Conservation (phyloP, 1,140 invertebrate species). For the Thrips palmi region DNA sequence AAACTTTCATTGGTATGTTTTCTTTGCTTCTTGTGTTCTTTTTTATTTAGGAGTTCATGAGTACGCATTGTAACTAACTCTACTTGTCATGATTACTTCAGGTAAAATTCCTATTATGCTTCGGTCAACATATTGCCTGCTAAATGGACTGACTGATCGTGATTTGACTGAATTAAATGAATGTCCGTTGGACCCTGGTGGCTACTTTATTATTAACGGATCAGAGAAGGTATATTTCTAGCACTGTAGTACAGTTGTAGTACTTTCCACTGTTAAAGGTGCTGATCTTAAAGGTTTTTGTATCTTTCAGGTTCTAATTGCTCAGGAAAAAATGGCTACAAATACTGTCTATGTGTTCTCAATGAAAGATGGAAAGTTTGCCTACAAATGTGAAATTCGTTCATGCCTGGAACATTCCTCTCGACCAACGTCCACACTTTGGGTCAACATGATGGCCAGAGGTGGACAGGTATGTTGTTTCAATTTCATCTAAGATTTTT, state of each 20-base stretch:
- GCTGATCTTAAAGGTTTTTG: slow-evolving; percentile 4
- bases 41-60: slow-evolving; percentile 8
- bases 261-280: not conserved
- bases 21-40: slow-evolving; percentile 10
- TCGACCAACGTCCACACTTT: slow-evolving; percentile 87
- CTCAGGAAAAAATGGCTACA: slow-evolving; percentile 99
- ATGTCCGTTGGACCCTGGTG: slow-evolving; percentile 94
- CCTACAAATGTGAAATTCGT: slow-evolving; percentile 91
- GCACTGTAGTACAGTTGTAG: not conserved
- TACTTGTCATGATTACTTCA: slow-evolving; percentile 17
- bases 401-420: slow-evolving; percentile 88
- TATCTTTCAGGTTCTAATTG: slow-evolving; percentile 58
- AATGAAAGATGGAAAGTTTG: slow-evolving; percentile 96
- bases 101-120: slow-evolving; percentile 98
- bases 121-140: slow-evolving; percentile 85
- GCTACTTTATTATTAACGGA: slow-evolving; percentile 92
- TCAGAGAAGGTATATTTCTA: slow-evolving; percentile 63
- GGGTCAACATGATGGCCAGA: slow-evolving; percentile 98
- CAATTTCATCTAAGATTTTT: slow-evolving; percentile 1
- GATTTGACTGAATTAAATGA: slow-evolving; percentile 98
- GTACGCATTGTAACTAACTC: not conserved
- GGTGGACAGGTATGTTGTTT: slow-evolving; percentile 45
- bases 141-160: slow-evolving; percentile 87
- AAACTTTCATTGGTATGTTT: slow-evolving; percentile 77
- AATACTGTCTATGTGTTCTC: slow-evolving; percentile 99